Percentiles rank a stretch among this genome's conserved stretches.
Evolutionary conservation across 2,797 vertebrate species (phyloP).

Genomic region (Acanthurus lineatus): DNA sequence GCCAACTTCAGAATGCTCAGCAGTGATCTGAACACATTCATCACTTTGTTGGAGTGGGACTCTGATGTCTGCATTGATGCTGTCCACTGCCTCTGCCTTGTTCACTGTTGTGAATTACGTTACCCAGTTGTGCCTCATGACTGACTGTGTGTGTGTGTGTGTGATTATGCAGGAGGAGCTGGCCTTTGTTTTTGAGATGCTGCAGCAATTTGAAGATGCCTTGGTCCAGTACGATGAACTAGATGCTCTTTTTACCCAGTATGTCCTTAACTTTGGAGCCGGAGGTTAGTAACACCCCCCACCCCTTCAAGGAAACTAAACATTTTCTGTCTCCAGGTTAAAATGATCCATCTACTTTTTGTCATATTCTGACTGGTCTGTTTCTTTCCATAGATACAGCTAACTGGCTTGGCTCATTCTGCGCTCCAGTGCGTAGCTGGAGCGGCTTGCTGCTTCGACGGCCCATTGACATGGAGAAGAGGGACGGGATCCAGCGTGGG

Average conservation of each 20-base stretch:
- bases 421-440: slow-evolving; percentile 95
- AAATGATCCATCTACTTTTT: not conserved
- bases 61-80: not conserved
- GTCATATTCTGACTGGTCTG: not conserved
- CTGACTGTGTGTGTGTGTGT: slow-evolving; percentile 32
- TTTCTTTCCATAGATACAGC: slow-evolving; percentile 88
- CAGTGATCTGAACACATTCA: no score
- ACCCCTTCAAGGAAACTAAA: not conserved
- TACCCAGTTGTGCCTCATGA: not conserved
- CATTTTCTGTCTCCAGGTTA: not conserved
- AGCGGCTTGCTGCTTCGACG: slow-evolving; percentile 93
- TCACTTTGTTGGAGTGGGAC: not conserved
- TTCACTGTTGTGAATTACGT: not conserved
- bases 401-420: slow-evolving; percentile 98
- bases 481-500: slow-evolving; percentile 92
- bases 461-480: slow-evolving; percentile 99
- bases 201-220: slow-evolving; percentile 98
- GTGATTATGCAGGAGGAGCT: slow-evolving; percentile 91
- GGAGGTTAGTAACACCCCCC: slow-evolving; percentile 86
- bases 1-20: not conserved
- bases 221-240: slow-evolving; percentile 99
- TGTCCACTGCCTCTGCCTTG: not conserved
- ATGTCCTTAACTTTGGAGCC: slow-evolving; percentile 97
- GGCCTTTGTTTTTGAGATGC: slow-evolving; percentile 99
- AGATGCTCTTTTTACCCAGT: slow-evolving; percentile 98